Conservation (phyloP, 2,113 vertebrate genomes). For the Spea multiplicata region DNA sequence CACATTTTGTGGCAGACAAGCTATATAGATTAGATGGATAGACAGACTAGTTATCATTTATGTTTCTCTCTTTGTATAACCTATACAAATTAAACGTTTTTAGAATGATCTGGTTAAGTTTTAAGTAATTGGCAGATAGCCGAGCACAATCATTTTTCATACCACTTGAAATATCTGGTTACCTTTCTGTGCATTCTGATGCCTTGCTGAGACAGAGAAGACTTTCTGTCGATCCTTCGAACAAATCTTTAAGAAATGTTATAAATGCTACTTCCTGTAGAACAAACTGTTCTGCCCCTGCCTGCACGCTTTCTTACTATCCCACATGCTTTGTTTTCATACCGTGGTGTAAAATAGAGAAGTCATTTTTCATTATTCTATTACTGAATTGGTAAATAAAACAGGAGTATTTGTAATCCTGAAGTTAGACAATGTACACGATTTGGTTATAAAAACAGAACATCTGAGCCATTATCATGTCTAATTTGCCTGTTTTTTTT, state of each 20-base stretch:
- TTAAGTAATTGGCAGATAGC: too few species aligned
- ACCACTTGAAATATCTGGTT: not conserved
- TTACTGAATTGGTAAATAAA: not conserved
- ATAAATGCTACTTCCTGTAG: not conserved
- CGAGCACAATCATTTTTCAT: too few species aligned
- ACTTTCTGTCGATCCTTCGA: not conserved
- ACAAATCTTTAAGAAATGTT: not conserved
- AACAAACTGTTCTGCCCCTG: not conserved
- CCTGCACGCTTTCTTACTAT: not conserved
- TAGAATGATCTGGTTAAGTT: too few species aligned
- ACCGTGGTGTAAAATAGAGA: not conserved
- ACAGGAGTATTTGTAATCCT: not conserved
- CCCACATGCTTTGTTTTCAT: not conserved
- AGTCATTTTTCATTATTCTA: not conserved
- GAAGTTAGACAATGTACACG: not conserved
- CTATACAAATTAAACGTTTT: too few species aligned
- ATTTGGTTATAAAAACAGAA: too few species aligned
- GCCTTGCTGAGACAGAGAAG: not conserved
- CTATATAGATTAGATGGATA: too few species aligned
- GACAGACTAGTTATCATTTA: too few species aligned
- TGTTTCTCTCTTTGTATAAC: too few species aligned
- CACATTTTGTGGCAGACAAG: too few species aligned
- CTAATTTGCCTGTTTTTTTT: too few species aligned
- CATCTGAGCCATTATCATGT: too few species aligned
- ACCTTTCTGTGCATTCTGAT: constrained; percentile 2